Evolutionary conservation across 2,113 vertebrate species (phyloP).

Genomic region (Ceyx margarethae): DNA sequence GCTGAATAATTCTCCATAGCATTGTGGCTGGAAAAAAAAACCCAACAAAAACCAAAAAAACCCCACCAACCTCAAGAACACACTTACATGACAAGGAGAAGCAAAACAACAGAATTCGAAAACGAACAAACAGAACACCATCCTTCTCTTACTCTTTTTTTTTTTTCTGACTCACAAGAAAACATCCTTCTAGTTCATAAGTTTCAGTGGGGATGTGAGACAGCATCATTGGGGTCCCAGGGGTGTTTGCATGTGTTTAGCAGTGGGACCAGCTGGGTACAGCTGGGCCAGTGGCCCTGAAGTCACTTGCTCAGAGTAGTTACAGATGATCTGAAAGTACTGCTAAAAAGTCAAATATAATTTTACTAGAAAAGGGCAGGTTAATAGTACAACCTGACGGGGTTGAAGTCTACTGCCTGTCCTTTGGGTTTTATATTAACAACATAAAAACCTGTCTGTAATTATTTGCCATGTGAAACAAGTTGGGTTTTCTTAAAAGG

Average conservation of each 20-base stretch:
- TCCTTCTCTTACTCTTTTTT: background rate
- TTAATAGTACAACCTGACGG: background rate
- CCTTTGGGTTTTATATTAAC: background rate
- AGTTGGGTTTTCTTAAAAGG: background rate
- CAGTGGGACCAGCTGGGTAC: background rate
- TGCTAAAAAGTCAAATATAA: background rate
- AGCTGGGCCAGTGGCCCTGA: fast-evolving
- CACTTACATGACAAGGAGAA: background rate
- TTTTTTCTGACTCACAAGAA: background rate
- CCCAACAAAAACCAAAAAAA: background rate
- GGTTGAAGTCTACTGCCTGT: background rate
- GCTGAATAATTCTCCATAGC: background rate
- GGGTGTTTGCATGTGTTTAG: background rate
- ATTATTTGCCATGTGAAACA: too few species aligned
- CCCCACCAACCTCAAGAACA: background rate
- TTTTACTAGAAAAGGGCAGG: background rate
- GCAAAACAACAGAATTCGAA: background rate
- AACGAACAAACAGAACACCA: background rate
- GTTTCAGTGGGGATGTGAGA: background rate
- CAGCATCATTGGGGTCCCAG: fast-evolving
- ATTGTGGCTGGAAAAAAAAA: background rate
- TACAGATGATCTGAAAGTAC: background rate
- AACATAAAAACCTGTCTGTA: background rate
- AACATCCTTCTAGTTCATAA: background rate
- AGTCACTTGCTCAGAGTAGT: background rate